Evolutionary conservation across 2,113 vertebrate species (phyloP).

Genomic region (Pampusana beccarii): DNA sequence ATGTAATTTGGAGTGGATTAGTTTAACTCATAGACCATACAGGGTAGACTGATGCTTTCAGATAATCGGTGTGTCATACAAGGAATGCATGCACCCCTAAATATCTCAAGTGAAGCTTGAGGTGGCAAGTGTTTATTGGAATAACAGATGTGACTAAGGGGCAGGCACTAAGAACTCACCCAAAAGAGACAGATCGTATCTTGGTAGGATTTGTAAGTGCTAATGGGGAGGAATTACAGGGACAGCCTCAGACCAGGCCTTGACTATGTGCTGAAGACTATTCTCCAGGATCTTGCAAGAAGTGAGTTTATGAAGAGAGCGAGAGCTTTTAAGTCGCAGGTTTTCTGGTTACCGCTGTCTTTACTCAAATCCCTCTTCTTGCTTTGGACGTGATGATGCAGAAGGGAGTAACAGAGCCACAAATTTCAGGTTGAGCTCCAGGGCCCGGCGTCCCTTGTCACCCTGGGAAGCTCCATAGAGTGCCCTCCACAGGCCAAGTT

Average conservation of each 20-base stretch:
- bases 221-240: not conserved
- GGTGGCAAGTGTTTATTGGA: not conserved
- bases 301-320: not conserved
- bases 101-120: not conserved
- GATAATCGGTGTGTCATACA: not conserved
- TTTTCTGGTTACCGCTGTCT: not conserved
- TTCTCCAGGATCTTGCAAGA: not conserved
- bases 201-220: not conserved
- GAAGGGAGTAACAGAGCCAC: not conserved
- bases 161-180: not conserved
- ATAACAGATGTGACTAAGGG: not conserved
- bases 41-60: not conserved
- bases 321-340: not conserved
- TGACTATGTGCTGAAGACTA: not conserved
- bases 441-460: not conserved
- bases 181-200: not conserved
- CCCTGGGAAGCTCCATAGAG: not conserved
- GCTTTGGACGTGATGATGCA: not conserved
- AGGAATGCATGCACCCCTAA: not conserved
- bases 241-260: not conserved
- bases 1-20: slow-evolving; percentile 25
- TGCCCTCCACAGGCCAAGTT: not conserved
- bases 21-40: not conserved
- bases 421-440: not conserved
- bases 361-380: not conserved